Evolutionary conservation across 2,888 invertebrate species (phyloP).

Genomic region (Liposcelis brunnea): DNA sequence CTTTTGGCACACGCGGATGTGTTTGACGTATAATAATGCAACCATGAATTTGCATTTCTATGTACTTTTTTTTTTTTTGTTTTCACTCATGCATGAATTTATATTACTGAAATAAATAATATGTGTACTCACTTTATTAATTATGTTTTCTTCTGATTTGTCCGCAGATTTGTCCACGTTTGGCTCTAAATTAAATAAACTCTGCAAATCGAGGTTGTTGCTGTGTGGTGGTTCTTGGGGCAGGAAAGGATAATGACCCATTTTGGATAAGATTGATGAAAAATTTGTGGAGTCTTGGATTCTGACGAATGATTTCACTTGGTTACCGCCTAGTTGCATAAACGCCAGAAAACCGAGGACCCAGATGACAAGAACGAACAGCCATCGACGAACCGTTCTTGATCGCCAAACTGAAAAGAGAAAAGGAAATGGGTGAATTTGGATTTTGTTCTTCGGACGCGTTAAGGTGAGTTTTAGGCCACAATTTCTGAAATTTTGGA

Average conservation of each 20-base stretch:
- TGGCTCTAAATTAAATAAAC: neutral
- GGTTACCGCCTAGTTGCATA: neutral
- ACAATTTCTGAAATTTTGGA: no score
- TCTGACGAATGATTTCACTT: neutral
- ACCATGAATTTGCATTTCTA: no score
- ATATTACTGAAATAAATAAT: neutral
- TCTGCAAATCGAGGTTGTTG: neutral
- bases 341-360: neutral
- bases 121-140: neutral
- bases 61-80: neutral
- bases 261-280: no score
- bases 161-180: neutral
- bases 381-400: neutral
- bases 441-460: neutral
- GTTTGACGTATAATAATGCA: no score
- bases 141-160: neutral
- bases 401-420: slow-evolving; percentile 3
- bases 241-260: neutral
- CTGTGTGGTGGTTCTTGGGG: neutral
- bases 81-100: neutral
- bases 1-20: no score
- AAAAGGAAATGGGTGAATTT: neutral
- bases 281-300: no score
- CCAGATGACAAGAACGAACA: slow-evolving; percentile 1
- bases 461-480: no score